Evolutionary conservation across 2,888 invertebrate species (phyloP), one percentile per base, ranked within the genome.

Genomic region (Monochamus alternatus): DNA sequence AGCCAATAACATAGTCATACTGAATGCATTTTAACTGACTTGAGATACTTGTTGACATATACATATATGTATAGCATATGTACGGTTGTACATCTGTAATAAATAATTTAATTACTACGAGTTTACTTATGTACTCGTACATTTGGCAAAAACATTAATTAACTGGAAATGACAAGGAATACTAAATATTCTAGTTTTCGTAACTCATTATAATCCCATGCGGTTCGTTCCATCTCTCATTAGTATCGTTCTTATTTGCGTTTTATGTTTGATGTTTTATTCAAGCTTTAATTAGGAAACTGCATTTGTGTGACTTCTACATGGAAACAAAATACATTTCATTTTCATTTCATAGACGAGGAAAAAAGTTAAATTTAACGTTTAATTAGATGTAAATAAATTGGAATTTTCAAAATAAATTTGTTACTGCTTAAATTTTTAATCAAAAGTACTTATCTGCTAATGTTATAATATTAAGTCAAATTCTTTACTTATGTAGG

Each of bases 211-310:
- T 51, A n/a, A n/a, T 10, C 51, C 7, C 9, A 10, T 43, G 22
- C 43, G 10, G 44, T 63, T 43, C 63, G 38, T 12, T 43, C 38
- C 44, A 7, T 43, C 38, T 22, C 22, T 44, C 63, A 63, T 44
- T 10, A 44, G 38, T 32, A 12, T 12, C 14, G 43, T 43, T 63
- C 12, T 43, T 63, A 38, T 43, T 32, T 63, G 63, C 44, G 10
- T 43, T 63, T 63, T 8, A 44, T 60, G 22, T 44, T 63, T 44
- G 9, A 44, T 63, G 44, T 43, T 63, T 63, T 63, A 63, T 63
- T 63, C 22, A 63, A 43, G 14, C 43, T 8, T 44, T 63, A 63
- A 63, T 63, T 63, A 63, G 63, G 44, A 63, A n/a, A 63, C 38
- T 63, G 44, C 12, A 63, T 9, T 22, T n/a, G n/a, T 43, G n/a